phyloP scores from a whole-genome alignment of 2,797 vertebrate species.

The Rhincodon typus region DNA sequence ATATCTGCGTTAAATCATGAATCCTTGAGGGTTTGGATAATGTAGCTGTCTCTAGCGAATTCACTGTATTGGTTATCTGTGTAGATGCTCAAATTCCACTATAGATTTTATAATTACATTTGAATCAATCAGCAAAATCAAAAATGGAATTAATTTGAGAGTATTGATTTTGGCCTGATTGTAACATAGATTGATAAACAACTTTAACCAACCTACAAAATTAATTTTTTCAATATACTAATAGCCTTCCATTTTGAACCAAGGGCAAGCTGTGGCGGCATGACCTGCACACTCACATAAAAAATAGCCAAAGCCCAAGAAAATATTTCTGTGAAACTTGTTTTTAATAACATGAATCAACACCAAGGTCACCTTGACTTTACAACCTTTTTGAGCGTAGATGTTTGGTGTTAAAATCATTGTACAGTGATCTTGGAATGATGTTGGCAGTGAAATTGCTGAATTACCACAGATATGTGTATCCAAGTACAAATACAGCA shows the following conservation, averaged over 20 bases:
- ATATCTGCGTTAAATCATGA: background rate
- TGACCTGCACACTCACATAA: background rate
- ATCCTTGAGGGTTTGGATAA: background rate
- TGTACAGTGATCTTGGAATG: background rate
- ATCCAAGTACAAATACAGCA: background rate
- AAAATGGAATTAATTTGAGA: background rate
- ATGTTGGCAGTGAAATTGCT: background rate
- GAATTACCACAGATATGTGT: background rate
- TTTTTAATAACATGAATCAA: background rate
- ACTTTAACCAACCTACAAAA: background rate
- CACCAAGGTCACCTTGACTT: background rate
- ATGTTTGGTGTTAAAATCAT: background rate
- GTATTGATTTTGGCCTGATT: conserved; percentile 11
- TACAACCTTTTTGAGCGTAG: background rate
- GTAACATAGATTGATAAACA: background rate
- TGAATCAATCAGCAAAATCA: background rate
- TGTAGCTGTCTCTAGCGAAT: background rate
- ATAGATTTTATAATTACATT: conserved; percentile 7
- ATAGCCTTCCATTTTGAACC: background rate
- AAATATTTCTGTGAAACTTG: background rate
- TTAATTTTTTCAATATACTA: background rate
- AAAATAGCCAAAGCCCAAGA: background rate
- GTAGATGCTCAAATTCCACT: background rate
- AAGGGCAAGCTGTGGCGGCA: background rate
- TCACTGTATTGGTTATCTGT: background rate